Base-by-base conservation (phyloP, 2,888 invertebrate genomes). In the Pristionchus exspectatus region DNA sequence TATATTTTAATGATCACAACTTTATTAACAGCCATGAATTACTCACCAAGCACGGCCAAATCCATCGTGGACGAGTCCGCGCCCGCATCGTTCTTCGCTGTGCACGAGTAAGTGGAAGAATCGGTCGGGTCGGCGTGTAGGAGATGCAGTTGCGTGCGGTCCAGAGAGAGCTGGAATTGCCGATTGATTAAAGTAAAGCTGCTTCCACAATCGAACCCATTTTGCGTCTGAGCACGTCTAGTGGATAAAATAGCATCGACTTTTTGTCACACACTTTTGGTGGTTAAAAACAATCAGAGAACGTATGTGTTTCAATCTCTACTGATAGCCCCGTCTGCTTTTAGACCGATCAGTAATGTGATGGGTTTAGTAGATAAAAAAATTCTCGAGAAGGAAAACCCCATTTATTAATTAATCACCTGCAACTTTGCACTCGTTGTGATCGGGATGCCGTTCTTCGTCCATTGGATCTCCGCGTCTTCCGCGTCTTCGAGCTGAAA, bases 61-160 rank as follows among this genome's bases (percentile, higher is more conserved):
- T 96, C 95, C 93, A 96, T 96, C 7, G 95, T 94, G 10, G 96
- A 95, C 90, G 96, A 96, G 0, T 96, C 96, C 30, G 96, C 96
- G 18, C 97, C 97, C 0, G 96, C 96, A 91, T 96, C 96, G 95
- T 97, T 97, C n/a, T 96, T 96, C 91, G 96, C 96, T 33, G 96
- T 95, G 93, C 97, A 97, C 0, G 96, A 96, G 90, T 93, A 95
- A 74, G 96, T 95, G 0, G 96, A 97, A 30, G 96, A 95, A 94
- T 97, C 96, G 93, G 14, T 96, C 94, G 92, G 95, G 93, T 93
- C 91, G 2, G 92, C 92, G 21, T 91, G 89, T 85, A 93, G 90
- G 1, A 95, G 59, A 74, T 94, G 94, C 3, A 95, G 91, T 86
- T 93, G 93, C 50, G 92, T 91, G 44, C 92, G 91, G 77, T 88